These are phyloP conservation scores for Nomada ruficornis DNA, from an alignment of 2,888 invertebrate species.

Conservation along the genomic window DNA sequence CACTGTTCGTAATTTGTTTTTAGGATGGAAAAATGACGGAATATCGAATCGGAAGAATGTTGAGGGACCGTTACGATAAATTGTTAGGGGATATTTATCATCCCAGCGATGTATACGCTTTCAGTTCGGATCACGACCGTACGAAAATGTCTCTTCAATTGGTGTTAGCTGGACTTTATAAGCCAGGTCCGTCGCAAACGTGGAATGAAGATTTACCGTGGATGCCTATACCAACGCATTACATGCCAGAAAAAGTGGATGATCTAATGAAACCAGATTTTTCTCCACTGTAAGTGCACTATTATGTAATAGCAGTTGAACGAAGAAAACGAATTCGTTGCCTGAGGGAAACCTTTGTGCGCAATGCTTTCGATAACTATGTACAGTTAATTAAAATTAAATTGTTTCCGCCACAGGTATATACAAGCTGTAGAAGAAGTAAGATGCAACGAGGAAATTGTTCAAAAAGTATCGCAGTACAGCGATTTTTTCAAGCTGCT, in stretches of 20 bases:
- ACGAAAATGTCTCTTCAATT: constrained; percentile 73
- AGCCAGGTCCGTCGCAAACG: constrained; percentile 46
- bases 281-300: constrained; percentile 61
- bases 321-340: neutral
- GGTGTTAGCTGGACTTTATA: constrained; percentile 71
- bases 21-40: constrained; percentile 73
- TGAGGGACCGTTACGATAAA: constrained; percentile 66
- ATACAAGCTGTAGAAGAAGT: constrained; percentile 41
- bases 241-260: constrained; percentile 68
- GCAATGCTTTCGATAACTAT: too few species aligned
- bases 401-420: constrained; percentile 55
- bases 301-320: neutral
- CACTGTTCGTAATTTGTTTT: constrained; percentile 1
- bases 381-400: neutral
- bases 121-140: constrained; percentile 65
- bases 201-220: constrained; percentile 69
- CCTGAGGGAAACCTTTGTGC: neutral
- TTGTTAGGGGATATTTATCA: constrained; percentile 67
- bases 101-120: constrained; percentile 64
- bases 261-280: constrained; percentile 55
- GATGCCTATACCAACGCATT: constrained; percentile 68
- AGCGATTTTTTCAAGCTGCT: constrained; percentile 53
- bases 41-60: constrained; percentile 68
- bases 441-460: constrained; percentile 30
- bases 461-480: constrained; percentile 29